Evolutionary conservation across 2,888 invertebrate genomes (phyloP).

Genomic region (Dryomyza anilis): DNA sequence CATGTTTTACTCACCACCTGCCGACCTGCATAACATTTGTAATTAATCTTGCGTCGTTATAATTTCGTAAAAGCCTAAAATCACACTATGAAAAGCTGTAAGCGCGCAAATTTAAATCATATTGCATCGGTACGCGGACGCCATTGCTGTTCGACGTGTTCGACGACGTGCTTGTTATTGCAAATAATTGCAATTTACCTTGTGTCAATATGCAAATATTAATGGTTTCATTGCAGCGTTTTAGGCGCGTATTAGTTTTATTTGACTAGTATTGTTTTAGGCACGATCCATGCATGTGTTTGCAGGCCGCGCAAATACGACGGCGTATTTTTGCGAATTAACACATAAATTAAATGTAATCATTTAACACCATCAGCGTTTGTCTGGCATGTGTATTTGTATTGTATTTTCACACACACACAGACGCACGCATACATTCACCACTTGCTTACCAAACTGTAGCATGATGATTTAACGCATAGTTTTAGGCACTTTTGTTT

Average conservation of each 20-base stretch:
- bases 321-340: constrained; percentile 27
- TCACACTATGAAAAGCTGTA: no score
- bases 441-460: no score
- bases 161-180: no score
- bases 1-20: no score
- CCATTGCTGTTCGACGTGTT: neutral
- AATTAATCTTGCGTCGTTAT: no score
- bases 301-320: neutral
- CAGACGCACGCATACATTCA: no score
- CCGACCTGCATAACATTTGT: no score
- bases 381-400: no score
- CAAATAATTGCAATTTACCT: neutral
- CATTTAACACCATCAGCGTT: constrained; percentile 26
- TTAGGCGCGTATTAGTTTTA: constrained; percentile 17
- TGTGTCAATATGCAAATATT: neutral
- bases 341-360: constrained; percentile 38
- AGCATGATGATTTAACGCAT: neutral
- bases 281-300: neutral
- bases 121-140: neutral
- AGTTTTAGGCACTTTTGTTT: neutral
- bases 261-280: neutral
- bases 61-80: no score
- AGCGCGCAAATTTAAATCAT: no score
- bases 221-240: constrained; percentile 12
- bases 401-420: no score